Evolutionary conservation across 2,888 invertebrate genomes (phyloP).

Genomic region (Himalopsyche kuldschensis): DNA sequence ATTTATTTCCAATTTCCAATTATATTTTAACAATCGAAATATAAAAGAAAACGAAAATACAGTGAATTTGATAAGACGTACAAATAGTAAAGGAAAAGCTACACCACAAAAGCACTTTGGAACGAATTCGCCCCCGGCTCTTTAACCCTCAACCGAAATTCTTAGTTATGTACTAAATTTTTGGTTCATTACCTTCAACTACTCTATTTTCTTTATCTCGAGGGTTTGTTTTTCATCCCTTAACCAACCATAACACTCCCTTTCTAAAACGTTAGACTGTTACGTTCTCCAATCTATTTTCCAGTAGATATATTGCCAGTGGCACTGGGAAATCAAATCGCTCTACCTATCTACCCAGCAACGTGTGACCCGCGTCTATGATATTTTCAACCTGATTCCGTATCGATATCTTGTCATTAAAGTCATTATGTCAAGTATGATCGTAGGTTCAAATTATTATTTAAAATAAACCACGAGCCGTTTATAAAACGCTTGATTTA

Average conservation of each 20-base stretch:
- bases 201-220: conserved; percentile 1
- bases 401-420: not conserved
- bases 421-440: too few relatives aligned
- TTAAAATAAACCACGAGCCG: too few relatives aligned
- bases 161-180: not conserved
- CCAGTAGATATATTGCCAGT: not conserved
- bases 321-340: not conserved
- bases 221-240: not conserved
- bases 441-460: too few relatives aligned
- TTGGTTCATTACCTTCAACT: conserved; percentile 1
- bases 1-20: not conserved
- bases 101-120: not conserved
- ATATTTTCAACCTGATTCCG: not conserved
- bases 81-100: not conserved
- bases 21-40: not conserved
- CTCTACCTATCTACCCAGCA: not conserved
- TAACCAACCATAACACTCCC: not conserved
- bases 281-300: not conserved
- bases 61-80: not conserved
- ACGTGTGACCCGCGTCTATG: not conserved
- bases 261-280: not conserved
- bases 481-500: too few relatives aligned
- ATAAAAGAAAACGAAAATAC: not conserved
- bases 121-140: not conserved
- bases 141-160: not conserved